Base-by-base conservation (phyloP, 2,113 vertebrate species). In the Hippotragus niger region DNA sequence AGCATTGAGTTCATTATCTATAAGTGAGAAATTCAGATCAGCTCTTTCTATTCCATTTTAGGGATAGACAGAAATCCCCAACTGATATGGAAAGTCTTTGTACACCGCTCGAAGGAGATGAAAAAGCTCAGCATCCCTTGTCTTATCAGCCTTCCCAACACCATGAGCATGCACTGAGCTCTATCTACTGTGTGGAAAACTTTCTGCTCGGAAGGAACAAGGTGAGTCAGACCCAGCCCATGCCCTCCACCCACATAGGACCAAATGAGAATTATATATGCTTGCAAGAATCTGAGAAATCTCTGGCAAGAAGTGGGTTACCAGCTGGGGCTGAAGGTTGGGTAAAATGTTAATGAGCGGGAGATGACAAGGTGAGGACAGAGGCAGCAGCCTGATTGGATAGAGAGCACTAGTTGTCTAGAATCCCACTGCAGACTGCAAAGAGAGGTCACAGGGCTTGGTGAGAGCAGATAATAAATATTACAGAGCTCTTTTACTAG, bases 201-300 rank as follows among this genome's bases (percentile, higher is more conserved):
- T n/a, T 94, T 47, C 80, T 80, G 31, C 81, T 47, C 7, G 15
- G 14, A 5, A 78, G 50, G 27, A 52, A 36, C 13, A 40, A 83
- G 36, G 55, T 52, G 60, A 97, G 2, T 60, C 11, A 50, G 21
- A 47, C 6, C 23, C 47, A 29, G 60, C 29, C 83, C 29, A 6
- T 12, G 15, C 45, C 62, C 57, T 43, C 53, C 19, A 45, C 12
- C 17, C 21, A 47, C 40, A 7, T 0, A 94, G 36, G 23, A 47
- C 25, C 45, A 11, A 55, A 29, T 12, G 17, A 82, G 36, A 87
- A 25, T n/a, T 91, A 64, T 40, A 78, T 83, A 86, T 76, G 23
- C 64, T 80, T 43, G 40, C 14, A 19, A 85, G 86, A 85, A 93
- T 60, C 78, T 86, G 60, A 97, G 74, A 87, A 96, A 92, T 52